phyloP scores from a whole-genome alignment of 2,113 vertebrate species.

The Channa argus region DNA sequence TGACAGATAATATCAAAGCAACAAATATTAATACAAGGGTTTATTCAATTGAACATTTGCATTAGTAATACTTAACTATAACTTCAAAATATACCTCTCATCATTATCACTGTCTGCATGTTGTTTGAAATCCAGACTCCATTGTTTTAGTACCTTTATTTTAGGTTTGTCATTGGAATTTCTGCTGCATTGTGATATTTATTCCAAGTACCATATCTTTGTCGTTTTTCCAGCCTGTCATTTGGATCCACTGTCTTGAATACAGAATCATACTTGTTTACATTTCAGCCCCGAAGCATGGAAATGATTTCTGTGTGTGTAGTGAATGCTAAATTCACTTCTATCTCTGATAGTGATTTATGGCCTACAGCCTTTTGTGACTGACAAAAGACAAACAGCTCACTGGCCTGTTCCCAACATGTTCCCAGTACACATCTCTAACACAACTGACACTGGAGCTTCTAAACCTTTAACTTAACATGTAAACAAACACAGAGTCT shows the following conservation, averaged over 20 bases:
- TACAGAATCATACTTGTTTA: conserved; percentile 70
- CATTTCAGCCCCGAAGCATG: conserved; percentile 51
- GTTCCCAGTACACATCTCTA: conserved; percentile 26
- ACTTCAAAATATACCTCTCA: too few relatives aligned
- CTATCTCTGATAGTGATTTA: conserved; percentile 62
- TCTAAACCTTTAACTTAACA: conserved; percentile 36
- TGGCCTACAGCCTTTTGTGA: conserved; percentile 50
- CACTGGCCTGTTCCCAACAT: conserved; percentile 39
- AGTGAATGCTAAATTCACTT: conserved; percentile 66
- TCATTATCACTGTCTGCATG: neutral
- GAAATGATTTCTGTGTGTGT: conserved; percentile 62
- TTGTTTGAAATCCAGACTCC: neutral
- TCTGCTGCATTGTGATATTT: neutral
- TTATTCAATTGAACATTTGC: too few relatives aligned
- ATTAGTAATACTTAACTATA: too few relatives aligned
- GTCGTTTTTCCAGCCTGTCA: conserved; percentile 55
- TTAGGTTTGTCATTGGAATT: conserved; percentile 22
- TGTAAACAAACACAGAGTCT: conserved; percentile 39
- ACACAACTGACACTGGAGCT: conserved; percentile 34
- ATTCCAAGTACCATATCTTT: conserved; percentile 41
- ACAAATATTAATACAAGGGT: too few relatives aligned
- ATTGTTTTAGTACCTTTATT: conserved; percentile 17
- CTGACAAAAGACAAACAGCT: conserved; percentile 66
- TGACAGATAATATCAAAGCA: too few relatives aligned
- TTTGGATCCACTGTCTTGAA: conserved; percentile 64